Evolutionary conservation across 37 sponge, comb jelly and placozoan species (phyloP).

Genomic region (Mnemiopsis leidyi): DNA sequence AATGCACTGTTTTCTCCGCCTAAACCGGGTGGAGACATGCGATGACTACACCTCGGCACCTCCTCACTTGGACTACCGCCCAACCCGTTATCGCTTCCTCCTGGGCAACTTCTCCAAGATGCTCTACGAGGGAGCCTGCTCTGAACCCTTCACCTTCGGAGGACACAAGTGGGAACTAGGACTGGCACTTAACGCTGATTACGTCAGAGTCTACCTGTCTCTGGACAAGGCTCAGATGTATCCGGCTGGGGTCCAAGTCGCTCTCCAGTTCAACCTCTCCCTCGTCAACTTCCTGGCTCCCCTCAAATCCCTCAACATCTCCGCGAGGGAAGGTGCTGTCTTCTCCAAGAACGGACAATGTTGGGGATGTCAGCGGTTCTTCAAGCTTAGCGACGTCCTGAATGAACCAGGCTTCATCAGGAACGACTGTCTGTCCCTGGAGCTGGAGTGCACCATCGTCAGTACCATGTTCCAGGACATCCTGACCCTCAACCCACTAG

Average conservation of each 20-base stretch:
- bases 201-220: neutral
- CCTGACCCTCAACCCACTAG: constrained; percentile 17
- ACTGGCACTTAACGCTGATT: constrained; percentile 20
- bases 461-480: constrained; percentile 40
- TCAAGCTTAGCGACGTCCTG: neutral
- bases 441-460: constrained; percentile 23
- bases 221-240: constrained; percentile 18
- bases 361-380: constrained; percentile 43
- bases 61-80: constrained; percentile 28
- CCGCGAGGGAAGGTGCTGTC: constrained; percentile 37
- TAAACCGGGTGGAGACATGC: constrained; percentile 34
- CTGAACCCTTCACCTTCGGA: constrained; percentile 34
- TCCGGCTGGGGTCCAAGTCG: constrained; percentile 14
- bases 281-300: constrained; percentile 16
- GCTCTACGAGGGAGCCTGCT: constrained; percentile 47
- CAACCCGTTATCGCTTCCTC: constrained; percentile 7
- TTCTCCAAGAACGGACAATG: constrained; percentile 35
- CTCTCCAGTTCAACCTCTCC: constrained; percentile 47
- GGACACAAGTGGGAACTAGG: constrained; percentile 46
- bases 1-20: constrained; percentile 35
- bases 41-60: constrained; percentile 33
- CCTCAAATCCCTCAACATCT: constrained; percentile 4
- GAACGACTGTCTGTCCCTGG: constrained; percentile 1
- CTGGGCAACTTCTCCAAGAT: constrained; percentile 59
- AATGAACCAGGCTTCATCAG: constrained; percentile 9